Evolutionary conservation across 2,113 vertebrate species (phyloP).

Genomic region (Acanthisitta chloris): DNA sequence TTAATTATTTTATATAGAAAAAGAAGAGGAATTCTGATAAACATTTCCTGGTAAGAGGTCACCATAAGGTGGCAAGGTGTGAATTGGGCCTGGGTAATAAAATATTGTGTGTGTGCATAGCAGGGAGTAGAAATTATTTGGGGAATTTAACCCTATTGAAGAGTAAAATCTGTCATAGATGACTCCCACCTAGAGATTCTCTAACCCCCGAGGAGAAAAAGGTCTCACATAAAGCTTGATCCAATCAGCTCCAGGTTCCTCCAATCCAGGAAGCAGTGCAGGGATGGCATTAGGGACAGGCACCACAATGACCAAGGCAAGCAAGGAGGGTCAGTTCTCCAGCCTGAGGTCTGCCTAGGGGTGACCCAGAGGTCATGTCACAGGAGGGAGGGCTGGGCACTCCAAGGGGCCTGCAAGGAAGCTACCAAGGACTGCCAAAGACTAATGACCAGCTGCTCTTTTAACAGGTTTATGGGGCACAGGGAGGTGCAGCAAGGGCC

Average conservation of each 20-base stretch:
- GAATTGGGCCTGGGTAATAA: background rate
- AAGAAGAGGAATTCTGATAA: background rate
- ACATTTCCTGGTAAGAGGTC: background rate
- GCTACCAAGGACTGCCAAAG: background rate
- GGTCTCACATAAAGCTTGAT: background rate
- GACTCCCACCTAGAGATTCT: background rate
- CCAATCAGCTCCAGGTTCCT: background rate
- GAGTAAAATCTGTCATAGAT: background rate
- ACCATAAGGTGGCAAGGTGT: background rate
- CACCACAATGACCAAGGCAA: rapidly evolving
- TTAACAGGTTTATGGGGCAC: background rate
- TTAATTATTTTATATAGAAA: background rate
- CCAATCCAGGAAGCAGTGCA: background rate
- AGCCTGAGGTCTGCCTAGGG: no score
- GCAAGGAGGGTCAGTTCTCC: background rate
- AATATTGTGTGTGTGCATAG: background rate
- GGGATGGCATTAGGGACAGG: background rate
- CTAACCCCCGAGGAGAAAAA: background rate
- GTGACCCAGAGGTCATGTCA: rapidly evolving
- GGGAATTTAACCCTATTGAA: background rate
- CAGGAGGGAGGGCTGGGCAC: background rate
- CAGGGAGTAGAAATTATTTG: background rate
- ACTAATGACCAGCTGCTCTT: background rate
- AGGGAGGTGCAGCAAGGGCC: background rate
- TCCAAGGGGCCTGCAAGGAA: background rate